Conservation (phyloP, 1,140 invertebrate genomes). For the Bombus difficillimus region DNA sequence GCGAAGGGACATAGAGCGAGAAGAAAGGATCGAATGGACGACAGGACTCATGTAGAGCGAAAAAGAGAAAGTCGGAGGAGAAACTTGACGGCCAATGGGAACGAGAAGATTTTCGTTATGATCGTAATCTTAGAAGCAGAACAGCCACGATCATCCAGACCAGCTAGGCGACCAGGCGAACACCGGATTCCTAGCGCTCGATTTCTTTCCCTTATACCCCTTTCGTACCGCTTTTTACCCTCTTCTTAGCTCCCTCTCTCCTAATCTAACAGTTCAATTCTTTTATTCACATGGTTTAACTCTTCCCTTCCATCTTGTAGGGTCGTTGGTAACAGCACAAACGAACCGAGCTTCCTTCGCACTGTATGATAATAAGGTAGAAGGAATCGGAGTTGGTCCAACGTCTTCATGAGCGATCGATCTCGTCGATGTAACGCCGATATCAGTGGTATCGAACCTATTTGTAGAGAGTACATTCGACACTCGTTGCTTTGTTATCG, state of each 20-base stretch:
- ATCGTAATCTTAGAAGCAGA: slow-evolving; percentile 78
- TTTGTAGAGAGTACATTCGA: background rate
- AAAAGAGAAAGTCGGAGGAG: background rate
- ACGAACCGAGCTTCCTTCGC: slow-evolving; percentile 13
- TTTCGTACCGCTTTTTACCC: slow-evolving; percentile 14
- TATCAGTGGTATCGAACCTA: background rate
- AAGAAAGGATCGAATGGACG: background rate
- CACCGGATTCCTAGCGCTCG: slow-evolving; percentile 26
- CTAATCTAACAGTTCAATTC: slow-evolving; percentile 3
- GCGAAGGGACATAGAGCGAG: slow-evolving; percentile 24
- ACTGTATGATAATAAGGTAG: background rate
- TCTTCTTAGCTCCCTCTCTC: background rate
- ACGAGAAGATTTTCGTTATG: slow-evolving; percentile 76
- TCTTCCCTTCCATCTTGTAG: background rate
- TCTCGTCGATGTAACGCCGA: background rate
- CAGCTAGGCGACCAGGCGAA: slow-evolving; percentile 41
- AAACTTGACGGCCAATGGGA: slow-evolving; percentile 62
- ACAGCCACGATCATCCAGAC: slow-evolving; percentile 71
- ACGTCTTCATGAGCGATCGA: background rate
- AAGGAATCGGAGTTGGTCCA: background rate
- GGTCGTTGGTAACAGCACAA: background rate
- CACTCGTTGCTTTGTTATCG: background rate
- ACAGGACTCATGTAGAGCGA: background rate
- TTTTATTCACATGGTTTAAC: slow-evolving; percentile 28
- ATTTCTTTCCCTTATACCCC: slow-evolving; percentile 48